Base-by-base conservation (phyloP, 2,113 vertebrate genomes). In the Epinephelus cyanopodus region DNA sequence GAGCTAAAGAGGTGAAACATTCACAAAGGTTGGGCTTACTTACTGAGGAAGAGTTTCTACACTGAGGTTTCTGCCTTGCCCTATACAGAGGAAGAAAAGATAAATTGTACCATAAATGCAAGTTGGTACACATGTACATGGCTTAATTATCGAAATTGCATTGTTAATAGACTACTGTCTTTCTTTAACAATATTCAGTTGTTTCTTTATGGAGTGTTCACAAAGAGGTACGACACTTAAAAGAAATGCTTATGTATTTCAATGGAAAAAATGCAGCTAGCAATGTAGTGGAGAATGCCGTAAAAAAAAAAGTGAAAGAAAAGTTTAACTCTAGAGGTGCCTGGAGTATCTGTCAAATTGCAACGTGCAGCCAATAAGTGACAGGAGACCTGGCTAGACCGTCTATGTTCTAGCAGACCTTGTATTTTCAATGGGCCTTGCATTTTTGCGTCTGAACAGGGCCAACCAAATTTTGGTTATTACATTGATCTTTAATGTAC, bases 1-100 rank as follows among this genome's bases (percentile, higher is more conserved):
- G 50, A 33, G 74, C 47, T 11, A 15, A 21, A 42, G 71, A 13
- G 50, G n/a, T 74, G 66, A 4, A 74, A 81, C 74, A 61, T 83
- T 74, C 25, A 47, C 9, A 8, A 54, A 56, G 50, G 27, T 54
- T 45, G n/a, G 18, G 15, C 45, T 70, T 37, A n/a, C 23, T 70
- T 69, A 48, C 7, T 56, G 9, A 25, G 1, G 37, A 9, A 33
- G 27, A 65, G 11, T 37, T 56, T 67, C 25, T 52, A 58, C 4
- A 67, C 29, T 13, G 53, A 12, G 1, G 1, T 47, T 6, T 58
- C 50, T 25, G 25, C 23, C 21, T 64, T 12, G 42, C 64, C 57
- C 37, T 19, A n/a, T 23, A 37, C 21, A 17, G 33, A 66, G 4
- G 4, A 64, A 33, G 64, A 81, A 62, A 67, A 62, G 11, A 54